Evolutionary conservation across 2,888 invertebrate species (phyloP).

Genomic region (Andrena praecox): DNA sequence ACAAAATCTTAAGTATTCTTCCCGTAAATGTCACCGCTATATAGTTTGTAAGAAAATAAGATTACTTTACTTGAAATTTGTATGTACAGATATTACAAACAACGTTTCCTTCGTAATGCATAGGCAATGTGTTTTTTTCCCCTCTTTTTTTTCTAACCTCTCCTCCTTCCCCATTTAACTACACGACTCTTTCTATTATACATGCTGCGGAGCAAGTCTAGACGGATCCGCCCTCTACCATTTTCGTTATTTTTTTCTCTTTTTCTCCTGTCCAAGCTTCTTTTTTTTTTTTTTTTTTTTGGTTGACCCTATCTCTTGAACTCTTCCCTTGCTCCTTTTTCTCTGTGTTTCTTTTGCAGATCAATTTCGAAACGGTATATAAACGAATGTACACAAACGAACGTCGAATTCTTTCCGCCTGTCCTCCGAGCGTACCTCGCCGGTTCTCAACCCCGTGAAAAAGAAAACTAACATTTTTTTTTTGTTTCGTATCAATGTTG

Average conservation of each 20-base stretch:
- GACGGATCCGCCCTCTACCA: constrained; percentile 48
- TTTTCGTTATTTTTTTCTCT: constrained; percentile 1
- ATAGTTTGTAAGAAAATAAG: constrained; percentile 84
- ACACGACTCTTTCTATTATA: constrained; percentile 69
- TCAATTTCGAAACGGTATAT: constrained; percentile 8
- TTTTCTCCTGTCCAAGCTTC: constrained; percentile 21
- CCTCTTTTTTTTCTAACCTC: constrained; percentile 14
- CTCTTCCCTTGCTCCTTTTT: constrained; percentile 3
- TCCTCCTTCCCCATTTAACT: constrained; percentile 45
- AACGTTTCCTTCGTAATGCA: constrained; percentile 72
- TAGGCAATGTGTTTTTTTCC: constrained; percentile 73
- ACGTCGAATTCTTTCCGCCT: background rate
- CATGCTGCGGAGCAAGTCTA: constrained; percentile 67
- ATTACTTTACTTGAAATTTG: constrained; percentile 82
- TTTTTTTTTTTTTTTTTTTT: too few relatives aligned
- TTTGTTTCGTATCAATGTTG: constrained; percentile 59
- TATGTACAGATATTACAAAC: constrained; percentile 84
- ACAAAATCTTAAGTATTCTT: constrained; percentile 80
- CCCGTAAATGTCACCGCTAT: constrained; percentile 78
- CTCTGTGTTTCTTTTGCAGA: background rate
- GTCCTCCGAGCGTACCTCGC: constrained; percentile 10
- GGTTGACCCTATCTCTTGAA: too few relatives aligned
- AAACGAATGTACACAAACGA: background rate
- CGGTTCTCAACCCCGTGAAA: constrained; percentile 51
- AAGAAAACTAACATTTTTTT: constrained; percentile 62